A percentile compares a stretch with the other conserved stretches of the same genome.
Evolutionary conservation across 2,113 vertebrate genomes (phyloP).

Genomic region (Theropithecus gelada): DNA sequence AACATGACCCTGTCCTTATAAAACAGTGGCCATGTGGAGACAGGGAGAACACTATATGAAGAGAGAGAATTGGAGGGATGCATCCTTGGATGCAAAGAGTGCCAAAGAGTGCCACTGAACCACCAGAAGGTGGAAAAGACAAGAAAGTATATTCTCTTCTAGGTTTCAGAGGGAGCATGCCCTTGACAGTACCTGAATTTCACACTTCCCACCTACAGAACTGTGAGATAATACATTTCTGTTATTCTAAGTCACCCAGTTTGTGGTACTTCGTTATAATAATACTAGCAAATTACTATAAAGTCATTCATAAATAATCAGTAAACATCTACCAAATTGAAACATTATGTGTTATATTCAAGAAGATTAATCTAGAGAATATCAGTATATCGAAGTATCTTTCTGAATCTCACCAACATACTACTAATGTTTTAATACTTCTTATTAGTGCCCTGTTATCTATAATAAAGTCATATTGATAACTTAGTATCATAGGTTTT

Average conservation of each 20-base stretch:
- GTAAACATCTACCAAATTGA: neutral
- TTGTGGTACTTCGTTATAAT: neutral
- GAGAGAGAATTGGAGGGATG: neutral
- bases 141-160: fast-evolving
- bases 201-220: neutral
- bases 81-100: neutral
- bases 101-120: neutral
- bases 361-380: neutral
- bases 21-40: neutral
- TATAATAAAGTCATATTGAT: neutral
- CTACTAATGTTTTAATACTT: neutral
- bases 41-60: fast-evolving
- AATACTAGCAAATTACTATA: neutral
- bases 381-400: neutral
- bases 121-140: neutral
- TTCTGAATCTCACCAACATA: neutral
- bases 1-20: too few species aligned
- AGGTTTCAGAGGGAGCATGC: neutral
- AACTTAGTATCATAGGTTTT: neutral
- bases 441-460: neutral
- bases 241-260: neutral
- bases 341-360: neutral
- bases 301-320: neutral
- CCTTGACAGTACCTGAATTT: neutral
- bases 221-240: neutral